These are phyloP conservation scores for Philotrypesis tridentata DNA, from an alignment of 1,140 invertebrate species.

Conservation along the genomic window DNA sequence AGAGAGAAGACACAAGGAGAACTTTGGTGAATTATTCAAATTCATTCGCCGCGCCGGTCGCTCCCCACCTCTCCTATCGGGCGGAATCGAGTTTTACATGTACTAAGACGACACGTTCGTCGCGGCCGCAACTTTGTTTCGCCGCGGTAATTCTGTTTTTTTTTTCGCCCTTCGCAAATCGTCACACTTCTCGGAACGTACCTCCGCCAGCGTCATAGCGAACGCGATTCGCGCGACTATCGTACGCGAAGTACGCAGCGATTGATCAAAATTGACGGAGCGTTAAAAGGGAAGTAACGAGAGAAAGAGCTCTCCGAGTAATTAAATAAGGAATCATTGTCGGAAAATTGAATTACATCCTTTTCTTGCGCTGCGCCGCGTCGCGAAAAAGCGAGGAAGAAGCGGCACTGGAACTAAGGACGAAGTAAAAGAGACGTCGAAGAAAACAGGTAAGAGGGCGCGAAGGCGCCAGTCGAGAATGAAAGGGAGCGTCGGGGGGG, in stretches of 20 bases:
- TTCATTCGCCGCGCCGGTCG: background rate
- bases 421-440: conserved; percentile 2
- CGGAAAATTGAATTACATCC: background rate
- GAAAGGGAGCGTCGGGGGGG: too few relatives aligned
- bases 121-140: background rate
- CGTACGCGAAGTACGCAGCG: too few relatives aligned
- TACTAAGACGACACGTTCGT: background rate
- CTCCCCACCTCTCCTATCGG: background rate
- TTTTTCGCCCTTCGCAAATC: too few relatives aligned
- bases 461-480: background rate
- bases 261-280: too few relatives aligned
- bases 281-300: too few relatives aligned
- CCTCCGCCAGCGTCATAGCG: too few relatives aligned
- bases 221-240: too few relatives aligned
- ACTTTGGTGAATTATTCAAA: conserved; percentile 40
- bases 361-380: background rate
- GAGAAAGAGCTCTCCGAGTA: background rate
- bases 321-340: background rate
- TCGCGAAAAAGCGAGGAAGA: background rate
- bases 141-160: too few relatives aligned
- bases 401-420: background rate
- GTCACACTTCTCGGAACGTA: too few relatives aligned
- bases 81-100: conserved; percentile 22
- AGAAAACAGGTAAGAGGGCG: background rate
- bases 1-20: conserved; percentile 19